Evolutionary conservation across 2,888 invertebrate genomes (phyloP).

Genomic region (Nemotelus nigrinus): DNA sequence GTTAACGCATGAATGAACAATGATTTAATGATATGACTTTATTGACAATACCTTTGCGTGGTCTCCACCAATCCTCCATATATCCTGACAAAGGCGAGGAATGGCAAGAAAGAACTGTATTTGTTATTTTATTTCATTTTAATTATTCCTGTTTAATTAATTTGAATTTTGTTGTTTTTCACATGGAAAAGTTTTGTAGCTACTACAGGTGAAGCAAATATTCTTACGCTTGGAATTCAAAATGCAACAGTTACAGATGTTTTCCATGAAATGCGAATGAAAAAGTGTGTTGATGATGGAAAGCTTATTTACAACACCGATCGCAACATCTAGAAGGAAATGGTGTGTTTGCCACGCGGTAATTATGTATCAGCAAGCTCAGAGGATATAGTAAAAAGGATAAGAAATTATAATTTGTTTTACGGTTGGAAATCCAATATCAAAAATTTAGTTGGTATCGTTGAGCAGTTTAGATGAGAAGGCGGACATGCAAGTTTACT

Average conservation of each 20-base stretch:
- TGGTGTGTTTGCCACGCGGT: too few species aligned
- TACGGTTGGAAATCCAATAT: too few species aligned
- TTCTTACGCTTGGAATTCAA: not conserved
- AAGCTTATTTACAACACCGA: conserved; percentile 66
- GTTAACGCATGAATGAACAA: conserved; percentile 29
- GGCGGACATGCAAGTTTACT: too few species aligned
- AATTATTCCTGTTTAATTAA: conserved; percentile 44
- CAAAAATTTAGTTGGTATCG: too few species aligned
- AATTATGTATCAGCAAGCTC: too few species aligned
- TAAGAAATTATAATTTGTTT: too few species aligned
- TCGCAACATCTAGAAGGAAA: too few species aligned
- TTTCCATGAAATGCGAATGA: not conserved
- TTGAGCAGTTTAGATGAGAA: too few species aligned
- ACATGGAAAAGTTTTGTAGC: too few species aligned
- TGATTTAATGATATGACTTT: conserved; percentile 27
- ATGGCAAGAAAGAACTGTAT: conserved; percentile 73
- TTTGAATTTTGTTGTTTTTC: not conserved
- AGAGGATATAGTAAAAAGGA: too few species aligned
- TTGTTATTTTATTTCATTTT: conserved; percentile 66
- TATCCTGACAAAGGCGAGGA: conserved; percentile 95
- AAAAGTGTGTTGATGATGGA: conserved; percentile 11
- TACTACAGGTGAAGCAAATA: not conserved
- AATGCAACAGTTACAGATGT: conserved; percentile 16
- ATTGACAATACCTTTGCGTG: conserved; percentile 85
- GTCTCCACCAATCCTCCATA: conserved; percentile 98